Evolutionary conservation across 1,140 invertebrate genomes (phyloP).

Genomic region (Hermatobates lingyangjiaoensis): DNA sequence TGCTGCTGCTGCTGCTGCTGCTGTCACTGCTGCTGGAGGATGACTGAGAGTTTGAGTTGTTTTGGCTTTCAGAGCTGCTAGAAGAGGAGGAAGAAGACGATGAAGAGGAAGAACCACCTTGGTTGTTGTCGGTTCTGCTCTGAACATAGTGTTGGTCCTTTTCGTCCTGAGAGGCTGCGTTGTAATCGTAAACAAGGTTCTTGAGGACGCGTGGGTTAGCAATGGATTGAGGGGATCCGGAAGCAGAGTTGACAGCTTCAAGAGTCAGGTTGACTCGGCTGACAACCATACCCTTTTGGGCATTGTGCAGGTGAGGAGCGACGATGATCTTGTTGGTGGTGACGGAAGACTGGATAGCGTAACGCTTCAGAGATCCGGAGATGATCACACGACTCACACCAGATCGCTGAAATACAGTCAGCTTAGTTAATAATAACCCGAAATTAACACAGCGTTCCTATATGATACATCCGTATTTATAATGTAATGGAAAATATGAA

Average conservation of each 20-base stretch:
- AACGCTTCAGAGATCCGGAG: slow-evolving; percentile 29
- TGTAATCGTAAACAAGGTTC: slow-evolving; percentile 17
- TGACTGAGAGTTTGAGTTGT: background rate
- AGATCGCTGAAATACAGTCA: slow-evolving; percentile 26
- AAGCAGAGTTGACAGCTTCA: slow-evolving; percentile 18
- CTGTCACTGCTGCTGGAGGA: background rate
- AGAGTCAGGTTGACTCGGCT: slow-evolving; percentile 36
- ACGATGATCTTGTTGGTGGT: slow-evolving; percentile 35
- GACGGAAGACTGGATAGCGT: slow-evolving; percentile 40
- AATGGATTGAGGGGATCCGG: slow-evolving; percentile 11
- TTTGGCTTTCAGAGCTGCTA: background rate
- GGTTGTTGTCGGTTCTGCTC: slow-evolving; percentile 13
- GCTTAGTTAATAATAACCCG: no score
- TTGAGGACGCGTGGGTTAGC: slow-evolving; percentile 22
- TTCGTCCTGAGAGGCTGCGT: slow-evolving; percentile 10
- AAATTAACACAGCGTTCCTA: no score
- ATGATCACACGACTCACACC: slow-evolving; percentile 33
- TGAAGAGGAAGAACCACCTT: slow-evolving; percentile 15
- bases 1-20: slow-evolving; percentile 3
- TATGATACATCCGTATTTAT: no score
- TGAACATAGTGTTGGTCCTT: slow-evolving; percentile 17
- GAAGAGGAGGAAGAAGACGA: slow-evolving; percentile 6
- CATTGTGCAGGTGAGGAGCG: slow-evolving; percentile 27
- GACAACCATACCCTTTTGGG: slow-evolving; percentile 34
- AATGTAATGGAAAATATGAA: no score